A percentile compares a stretch with the other conserved stretches of the same genome.
Conservation (phyloP, 2,113 vertebrate genomes). For the Rutilus rutilus region DNA sequence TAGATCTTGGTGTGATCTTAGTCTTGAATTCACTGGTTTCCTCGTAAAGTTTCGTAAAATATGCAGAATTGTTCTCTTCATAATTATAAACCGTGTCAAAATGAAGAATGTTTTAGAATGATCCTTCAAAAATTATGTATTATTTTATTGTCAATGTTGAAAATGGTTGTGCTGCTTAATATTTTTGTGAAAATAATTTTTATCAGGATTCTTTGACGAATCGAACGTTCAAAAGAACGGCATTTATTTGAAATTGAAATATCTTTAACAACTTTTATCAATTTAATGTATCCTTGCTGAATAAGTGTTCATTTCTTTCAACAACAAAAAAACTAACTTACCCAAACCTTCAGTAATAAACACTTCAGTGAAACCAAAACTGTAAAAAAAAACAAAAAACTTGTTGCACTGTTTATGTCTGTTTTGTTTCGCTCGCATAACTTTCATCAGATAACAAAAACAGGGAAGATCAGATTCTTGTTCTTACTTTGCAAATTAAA, state of each 20-base stretch:
- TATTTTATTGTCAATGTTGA: not conserved
- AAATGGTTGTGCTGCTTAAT: not conserved
- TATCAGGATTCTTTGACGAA: no score
- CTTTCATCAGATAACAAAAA: not conserved
- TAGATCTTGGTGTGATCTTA: slow-evolving; percentile 32
- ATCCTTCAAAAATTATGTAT: not conserved
- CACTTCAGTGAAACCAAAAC: no score
- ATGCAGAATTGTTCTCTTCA: not conserved
- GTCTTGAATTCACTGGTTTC: not conserved
- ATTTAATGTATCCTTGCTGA: no score
- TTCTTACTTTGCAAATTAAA: not conserved
- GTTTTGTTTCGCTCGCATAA: not conserved
- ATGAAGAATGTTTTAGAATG: not conserved
- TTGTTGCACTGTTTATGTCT: not conserved
- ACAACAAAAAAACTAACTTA: no score
- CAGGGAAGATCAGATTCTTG: not conserved
- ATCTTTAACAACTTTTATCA: no score
- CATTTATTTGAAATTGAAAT: no score
- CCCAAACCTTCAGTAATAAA: no score
- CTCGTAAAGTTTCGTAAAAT: not conserved
- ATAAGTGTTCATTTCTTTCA: no score
- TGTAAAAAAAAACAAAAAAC: not conserved
- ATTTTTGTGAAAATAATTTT: not conserved
- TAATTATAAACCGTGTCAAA: not conserved
- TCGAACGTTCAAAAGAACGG: no score